These are phyloP conservation scores for Carduelis carduelis DNA, from an alignment of 2,797 vertebrate genomes.

Conservation along the genomic window DNA sequence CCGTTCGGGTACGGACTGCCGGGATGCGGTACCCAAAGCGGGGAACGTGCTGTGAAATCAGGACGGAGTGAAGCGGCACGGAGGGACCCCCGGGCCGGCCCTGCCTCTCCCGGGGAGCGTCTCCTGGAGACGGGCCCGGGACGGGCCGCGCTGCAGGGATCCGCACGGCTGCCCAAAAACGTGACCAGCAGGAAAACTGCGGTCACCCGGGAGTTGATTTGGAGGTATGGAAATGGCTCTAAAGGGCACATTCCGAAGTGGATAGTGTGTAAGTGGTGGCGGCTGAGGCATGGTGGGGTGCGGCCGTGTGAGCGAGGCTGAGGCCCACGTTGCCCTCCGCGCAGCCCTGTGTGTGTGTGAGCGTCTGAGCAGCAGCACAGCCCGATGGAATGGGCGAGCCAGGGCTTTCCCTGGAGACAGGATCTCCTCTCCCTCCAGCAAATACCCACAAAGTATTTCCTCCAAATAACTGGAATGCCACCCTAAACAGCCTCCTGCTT, in stretches of 20 bases:
- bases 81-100: background rate
- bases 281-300: no score
- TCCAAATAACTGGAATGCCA: background rate
- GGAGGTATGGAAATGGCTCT: no score
- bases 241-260: no score
- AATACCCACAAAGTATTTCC: background rate
- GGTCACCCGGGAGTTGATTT: fast-evolving
- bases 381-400: no score
- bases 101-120: no score
- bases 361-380: background rate
- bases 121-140: background rate
- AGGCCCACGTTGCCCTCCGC: fast-evolving
- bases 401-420: background rate
- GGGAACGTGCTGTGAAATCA: fast-evolving
- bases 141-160: fast-evolving
- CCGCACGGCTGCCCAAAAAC: background rate
- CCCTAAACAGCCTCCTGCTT: background rate
- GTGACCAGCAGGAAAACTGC: fast-evolving
- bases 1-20: background rate
- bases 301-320: background rate
- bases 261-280: background rate
- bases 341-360: background rate
- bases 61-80: fast-evolving
- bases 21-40: fast-evolving
- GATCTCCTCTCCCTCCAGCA: background rate